Percentiles rank a stretch among this genome's conserved stretches.
phyloP scores from a whole-genome alignment of 1,140 invertebrate species.

The Aradophagus sp. region DNA sequence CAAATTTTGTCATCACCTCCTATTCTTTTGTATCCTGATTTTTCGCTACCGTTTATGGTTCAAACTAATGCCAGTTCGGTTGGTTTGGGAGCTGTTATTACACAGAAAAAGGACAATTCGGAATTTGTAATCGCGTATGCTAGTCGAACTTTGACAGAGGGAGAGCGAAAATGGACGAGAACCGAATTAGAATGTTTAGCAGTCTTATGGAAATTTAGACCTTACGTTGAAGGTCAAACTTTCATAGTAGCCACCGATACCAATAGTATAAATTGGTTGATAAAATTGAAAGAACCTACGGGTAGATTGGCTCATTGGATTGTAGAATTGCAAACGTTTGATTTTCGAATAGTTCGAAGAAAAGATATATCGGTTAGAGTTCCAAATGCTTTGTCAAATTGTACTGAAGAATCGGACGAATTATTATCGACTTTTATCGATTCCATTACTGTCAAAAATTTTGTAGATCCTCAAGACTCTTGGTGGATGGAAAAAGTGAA shows the following conservation, averaged over 20 bases:
- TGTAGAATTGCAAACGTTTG: slow-evolving; percentile 60
- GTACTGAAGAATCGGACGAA: slow-evolving; percentile 27
- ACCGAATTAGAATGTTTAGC: slow-evolving; percentile 7
- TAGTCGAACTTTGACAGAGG: not conserved
- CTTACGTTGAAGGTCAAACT: slow-evolving; percentile 1
- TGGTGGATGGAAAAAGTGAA: not conserved
- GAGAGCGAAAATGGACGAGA: not conserved
- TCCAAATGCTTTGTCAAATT: slow-evolving; percentile 38
- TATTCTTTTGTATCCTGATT: not conserved
- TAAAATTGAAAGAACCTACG: slow-evolving; percentile 1
- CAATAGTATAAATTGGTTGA: not conserved
- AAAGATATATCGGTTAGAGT: slow-evolving; percentile 8
- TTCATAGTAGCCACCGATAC: not conserved
- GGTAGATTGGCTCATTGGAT: slow-evolving; percentile 13
- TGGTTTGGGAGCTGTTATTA: slow-evolving; percentile 3
- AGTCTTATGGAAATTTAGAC: slow-evolving; percentile 4
- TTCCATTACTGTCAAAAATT: not conserved
- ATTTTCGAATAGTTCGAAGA: slow-evolving; percentile 64
- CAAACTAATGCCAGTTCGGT: slow-evolving; percentile 1
- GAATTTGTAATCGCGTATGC: slow-evolving; percentile 6
- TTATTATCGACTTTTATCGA: slow-evolving; percentile 17
- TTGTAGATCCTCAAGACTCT: not conserved
- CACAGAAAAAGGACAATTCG: not conserved
- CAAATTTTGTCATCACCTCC: not conserved
- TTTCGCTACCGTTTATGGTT: not conserved